Conservation (phyloP, 2,888 invertebrate species). For the Homarus gammarus region DNA sequence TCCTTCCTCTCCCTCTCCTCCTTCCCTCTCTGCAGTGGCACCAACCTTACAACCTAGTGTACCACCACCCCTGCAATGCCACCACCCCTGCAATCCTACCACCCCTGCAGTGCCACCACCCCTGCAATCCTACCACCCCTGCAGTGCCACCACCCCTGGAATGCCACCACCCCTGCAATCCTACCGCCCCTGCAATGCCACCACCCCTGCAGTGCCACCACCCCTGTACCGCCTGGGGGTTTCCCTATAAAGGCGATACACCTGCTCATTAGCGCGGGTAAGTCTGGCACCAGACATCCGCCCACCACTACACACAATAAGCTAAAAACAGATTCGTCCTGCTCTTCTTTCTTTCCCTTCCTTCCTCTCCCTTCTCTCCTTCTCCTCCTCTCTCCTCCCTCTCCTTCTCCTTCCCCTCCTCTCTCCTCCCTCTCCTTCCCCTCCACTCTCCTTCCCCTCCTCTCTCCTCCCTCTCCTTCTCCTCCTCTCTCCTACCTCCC, state of each 20-base stretch:
- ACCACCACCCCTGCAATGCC: neutral
- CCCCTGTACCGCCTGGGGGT: neutral
- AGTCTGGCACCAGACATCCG: neutral
- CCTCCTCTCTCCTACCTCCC: neutral
- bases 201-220: neutral
- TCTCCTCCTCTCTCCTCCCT: neutral
- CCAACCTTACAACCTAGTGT: neutral
- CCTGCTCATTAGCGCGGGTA: constrained; percentile 9
- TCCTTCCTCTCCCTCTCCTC: no score
- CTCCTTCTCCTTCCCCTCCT: neutral
- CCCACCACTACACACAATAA: neutral
- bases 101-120: neutral
- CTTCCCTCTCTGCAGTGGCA: no score
- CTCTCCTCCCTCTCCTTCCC: neutral
- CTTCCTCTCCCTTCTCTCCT: neutral
- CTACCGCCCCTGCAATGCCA: neutral
- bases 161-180: neutral
- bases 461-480: neutral
- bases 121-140: neutral
- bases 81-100: neutral
- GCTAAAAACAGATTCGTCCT: neutral
- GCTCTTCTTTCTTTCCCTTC: neutral
- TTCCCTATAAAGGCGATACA: neutral
- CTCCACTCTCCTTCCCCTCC: neutral
- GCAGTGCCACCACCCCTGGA: neutral